Percentiles rank a stretch among this genome's conserved stretches.
These are phyloP conservation scores for Equus przewalskii DNA, from an alignment of 2,113 vertebrate species.

Conservation along the genomic window DNA sequence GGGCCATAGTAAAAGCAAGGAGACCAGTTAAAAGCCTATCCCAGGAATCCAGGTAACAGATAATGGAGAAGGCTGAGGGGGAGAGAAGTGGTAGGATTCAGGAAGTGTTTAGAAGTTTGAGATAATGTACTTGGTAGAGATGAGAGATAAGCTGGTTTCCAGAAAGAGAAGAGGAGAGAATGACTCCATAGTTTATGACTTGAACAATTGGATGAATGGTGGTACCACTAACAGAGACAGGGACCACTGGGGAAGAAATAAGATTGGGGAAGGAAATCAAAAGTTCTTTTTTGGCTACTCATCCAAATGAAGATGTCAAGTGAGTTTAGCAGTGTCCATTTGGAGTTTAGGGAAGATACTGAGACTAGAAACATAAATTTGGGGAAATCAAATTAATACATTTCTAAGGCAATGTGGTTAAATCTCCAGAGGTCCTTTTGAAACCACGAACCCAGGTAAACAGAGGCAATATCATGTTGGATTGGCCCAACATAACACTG, in stretches of 20 bases:
- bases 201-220: neutral
- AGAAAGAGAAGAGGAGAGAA: neutral
- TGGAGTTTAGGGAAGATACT: neutral
- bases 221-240: neutral
- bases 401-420: neutral
- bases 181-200: neutral
- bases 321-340: neutral
- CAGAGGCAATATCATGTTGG: neutral
- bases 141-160: neutral
- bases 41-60: neutral
- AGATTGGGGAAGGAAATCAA: neutral
- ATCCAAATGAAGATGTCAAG: neutral
- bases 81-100: neutral
- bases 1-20: neutral
- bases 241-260: neutral
- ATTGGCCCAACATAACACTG: neutral
- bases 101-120: neutral
- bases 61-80: neutral
- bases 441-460: neutral
- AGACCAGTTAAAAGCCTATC: neutral
- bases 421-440: neutral
- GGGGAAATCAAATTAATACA: neutral
- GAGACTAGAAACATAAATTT: neutral
- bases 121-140: neutral
- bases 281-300: neutral